Percentiles rank a stretch among this genome's conserved stretches.
Conservation (phyloP, 2,113 vertebrate genomes). For the Vireo altiloquus region DNA sequence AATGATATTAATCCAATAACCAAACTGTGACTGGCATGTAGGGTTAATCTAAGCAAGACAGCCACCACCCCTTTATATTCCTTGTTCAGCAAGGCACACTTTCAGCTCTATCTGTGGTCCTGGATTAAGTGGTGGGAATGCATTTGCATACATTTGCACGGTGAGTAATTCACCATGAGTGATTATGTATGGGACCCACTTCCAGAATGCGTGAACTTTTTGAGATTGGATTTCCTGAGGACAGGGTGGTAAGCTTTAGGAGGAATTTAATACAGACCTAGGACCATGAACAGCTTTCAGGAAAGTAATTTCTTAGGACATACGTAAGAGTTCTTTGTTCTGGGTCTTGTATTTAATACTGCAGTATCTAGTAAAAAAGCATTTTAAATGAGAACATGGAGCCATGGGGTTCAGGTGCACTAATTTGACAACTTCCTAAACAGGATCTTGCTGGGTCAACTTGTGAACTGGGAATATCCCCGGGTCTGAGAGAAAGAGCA, state of each 20-base stretch:
- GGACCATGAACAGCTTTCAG: neutral
- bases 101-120: neutral
- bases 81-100: neutral
- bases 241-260: neutral
- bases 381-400: neutral
- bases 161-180: neutral
- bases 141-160: slow-evolving; percentile 29
- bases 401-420: neutral
- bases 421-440: slow-evolving; percentile 23
- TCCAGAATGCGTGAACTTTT: neutral
- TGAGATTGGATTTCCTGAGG: slow-evolving; percentile 9
- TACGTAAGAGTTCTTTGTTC: neutral
- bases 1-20: neutral
- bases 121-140: slow-evolving; percentile 28
- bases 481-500: neutral
- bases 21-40: neutral
- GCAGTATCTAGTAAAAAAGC: neutral
- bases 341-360: neutral
- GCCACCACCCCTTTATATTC: neutral
- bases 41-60: neutral
- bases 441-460: slow-evolving; percentile 6
- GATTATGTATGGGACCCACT: neutral
- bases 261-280: neutral
- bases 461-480: neutral
- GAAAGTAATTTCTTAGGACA: neutral